Base-by-base conservation (phyloP, 64 coral and sea anemone genomes). In the Dendronephthya gigantea region DNA sequence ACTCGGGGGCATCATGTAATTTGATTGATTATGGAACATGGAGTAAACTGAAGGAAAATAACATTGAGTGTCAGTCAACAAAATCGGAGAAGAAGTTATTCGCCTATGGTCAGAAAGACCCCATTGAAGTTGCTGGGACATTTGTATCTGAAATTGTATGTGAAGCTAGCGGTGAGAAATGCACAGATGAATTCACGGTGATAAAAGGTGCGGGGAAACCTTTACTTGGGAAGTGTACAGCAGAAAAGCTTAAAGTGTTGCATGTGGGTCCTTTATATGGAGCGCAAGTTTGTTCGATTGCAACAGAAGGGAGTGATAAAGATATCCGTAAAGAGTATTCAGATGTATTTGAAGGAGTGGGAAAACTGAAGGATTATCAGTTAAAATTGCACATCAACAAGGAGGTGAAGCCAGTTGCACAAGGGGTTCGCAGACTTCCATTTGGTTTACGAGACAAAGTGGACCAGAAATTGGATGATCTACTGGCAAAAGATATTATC, bases 1-100 rank as follows among this genome's bases (percentile, higher is more conserved):
- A 88, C 75, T 91, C 85, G 7, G 90, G 85, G 12, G 81, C 90
- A 10, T 87, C 90, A 3, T 87, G 85, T 33, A 91, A 87, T 45
- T 49, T 87, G 50, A 88, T 88, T 45, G 81, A 84, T 28, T 88
- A 72, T 48, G 47, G 34, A 27, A 91, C 90, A 0, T 72, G 29
- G 90, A 72, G 47, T n/a, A 87, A 13, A 36, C 37, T 58, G 36
- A 84, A 91, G 31, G 10, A 86, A 48, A 48, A 84, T 19, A 37
- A 40, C 51, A 65, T 47, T 36, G 22, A 30, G 88, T 76, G 88
- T 52, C 39, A 43, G 47, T 81, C 88, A 16, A 68, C 19, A 22
- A 12, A 52, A 22, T 16, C 13, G 13, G 50, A 52, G 13, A 52
- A 52, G 1, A 52, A 52, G 23, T 50, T 9, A 16, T 50, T 50